Conservation (phyloP, 2,888 invertebrate species). For the Drosophila barbarae region DNA sequence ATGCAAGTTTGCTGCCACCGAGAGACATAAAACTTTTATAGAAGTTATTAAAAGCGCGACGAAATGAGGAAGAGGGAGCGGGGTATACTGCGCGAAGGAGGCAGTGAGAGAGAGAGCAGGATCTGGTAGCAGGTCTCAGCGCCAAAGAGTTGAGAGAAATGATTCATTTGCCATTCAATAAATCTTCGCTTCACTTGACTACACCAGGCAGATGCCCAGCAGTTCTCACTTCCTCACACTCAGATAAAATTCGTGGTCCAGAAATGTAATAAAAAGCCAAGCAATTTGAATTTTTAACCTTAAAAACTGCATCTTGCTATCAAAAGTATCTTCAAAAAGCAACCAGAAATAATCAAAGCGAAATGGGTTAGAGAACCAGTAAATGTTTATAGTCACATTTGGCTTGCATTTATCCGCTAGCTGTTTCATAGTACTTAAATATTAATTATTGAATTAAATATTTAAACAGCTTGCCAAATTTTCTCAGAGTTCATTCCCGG, state of each 20-base stretch:
- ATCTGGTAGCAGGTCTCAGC: slow-evolving; percentile 38
- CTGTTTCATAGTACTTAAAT: neutral
- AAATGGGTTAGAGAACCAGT: neutral
- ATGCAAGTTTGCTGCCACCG: slow-evolving; percentile 57
- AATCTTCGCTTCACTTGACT: slow-evolving; percentile 50
- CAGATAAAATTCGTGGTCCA: neutral
- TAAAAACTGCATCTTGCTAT: neutral
- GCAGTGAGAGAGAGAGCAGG: neutral
- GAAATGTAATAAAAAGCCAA: neutral
- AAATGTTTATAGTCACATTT: neutral
- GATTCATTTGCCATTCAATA: slow-evolving; percentile 71
- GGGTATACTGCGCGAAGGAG: neutral
- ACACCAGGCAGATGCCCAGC: slow-evolving; percentile 39
- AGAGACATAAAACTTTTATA: slow-evolving; percentile 70
- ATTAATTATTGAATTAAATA: slow-evolving; percentile 8
- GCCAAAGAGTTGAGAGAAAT: slow-evolving; percentile 53
- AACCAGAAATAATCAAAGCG: neutral
- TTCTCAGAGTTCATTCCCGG: slow-evolving; percentile 16
- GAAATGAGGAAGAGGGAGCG: neutral
- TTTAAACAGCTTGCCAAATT: neutral
- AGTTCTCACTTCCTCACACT: slow-evolving; percentile 22
- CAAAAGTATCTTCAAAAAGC: neutral
- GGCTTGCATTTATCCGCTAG: neutral
- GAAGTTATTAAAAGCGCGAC: slow-evolving; percentile 73
- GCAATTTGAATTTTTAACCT: neutral